phyloP scores from a whole-genome alignment of 2,113 vertebrate genomes.

The Perognathus longimembris region DNA sequence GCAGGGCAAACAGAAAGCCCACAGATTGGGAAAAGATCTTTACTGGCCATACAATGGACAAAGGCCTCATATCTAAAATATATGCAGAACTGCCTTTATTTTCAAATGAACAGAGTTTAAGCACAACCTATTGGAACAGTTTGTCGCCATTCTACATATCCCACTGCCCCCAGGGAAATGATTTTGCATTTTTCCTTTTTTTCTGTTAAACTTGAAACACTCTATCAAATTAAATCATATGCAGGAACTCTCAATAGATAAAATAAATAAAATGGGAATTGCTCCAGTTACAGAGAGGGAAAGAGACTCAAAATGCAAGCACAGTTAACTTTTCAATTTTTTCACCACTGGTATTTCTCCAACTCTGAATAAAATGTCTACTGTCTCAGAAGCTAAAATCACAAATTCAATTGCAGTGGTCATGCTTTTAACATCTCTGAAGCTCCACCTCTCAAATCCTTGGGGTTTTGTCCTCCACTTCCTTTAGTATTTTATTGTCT shows the following conservation, averaged over 20 bases:
- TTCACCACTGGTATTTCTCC: neutral
- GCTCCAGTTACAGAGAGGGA: constrained; percentile 35
- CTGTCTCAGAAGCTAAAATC: neutral
- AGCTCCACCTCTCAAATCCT: constrained; percentile 38
- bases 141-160: neutral
- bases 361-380: neutral
- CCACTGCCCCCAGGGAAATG: neutral
- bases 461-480: neutral
- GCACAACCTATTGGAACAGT: neutral
- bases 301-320: neutral
- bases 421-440: constrained; percentile 19
- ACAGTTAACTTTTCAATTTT: neutral
- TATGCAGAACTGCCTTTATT: no score
- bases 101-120: neutral
- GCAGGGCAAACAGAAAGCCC: no score
- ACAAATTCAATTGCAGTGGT: neutral
- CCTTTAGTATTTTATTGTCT: constrained; percentile 48
- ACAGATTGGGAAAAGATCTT: no score
- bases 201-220: constrained; percentile 1
- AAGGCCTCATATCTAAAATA: no score
- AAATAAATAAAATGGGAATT: constrained; percentile 21
- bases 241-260: neutral
- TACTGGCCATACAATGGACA: no score
- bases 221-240: constrained; percentile 10
- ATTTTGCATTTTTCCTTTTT: constrained; percentile 58